phyloP scores from a whole-genome alignment of 2,797 vertebrate genomes.

The Philypnodon macrostomus region DNA sequence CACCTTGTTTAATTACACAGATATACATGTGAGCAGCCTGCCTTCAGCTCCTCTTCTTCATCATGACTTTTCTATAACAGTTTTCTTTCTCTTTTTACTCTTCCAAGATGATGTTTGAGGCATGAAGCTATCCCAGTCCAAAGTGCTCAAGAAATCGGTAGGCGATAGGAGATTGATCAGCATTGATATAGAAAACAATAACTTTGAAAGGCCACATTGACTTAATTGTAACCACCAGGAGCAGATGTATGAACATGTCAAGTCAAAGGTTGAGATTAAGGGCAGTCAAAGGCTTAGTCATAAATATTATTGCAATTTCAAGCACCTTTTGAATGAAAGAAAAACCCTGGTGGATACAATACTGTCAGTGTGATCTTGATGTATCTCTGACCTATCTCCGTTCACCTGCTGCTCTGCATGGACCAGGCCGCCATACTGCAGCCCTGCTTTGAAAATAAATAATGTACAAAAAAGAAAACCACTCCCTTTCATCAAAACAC shows the following conservation, averaged over 20 bases:
- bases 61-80: conserved; percentile 9
- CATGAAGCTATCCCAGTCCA: conserved; percentile 11
- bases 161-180: conserved; percentile 44
- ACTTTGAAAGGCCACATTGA: conserved; percentile 43
- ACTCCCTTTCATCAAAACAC: conserved; percentile 56
- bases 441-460: conserved; percentile 81
- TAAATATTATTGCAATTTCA: conserved; percentile 38
- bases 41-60: conserved; percentile 54
- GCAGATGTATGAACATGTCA: too few species aligned
- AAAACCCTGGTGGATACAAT: conserved; percentile 15
- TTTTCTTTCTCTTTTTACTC: conserved; percentile 13
- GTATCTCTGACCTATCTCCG: conserved; percentile 16
- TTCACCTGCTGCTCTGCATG: conserved; percentile 17
- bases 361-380: conserved; percentile 28
- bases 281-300: conserved; percentile 31
- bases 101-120: conserved; percentile 35
- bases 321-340: conserved; percentile 23
- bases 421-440: conserved; percentile 10
- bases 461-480: conserved; percentile 70
- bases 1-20: conserved; percentile 75
- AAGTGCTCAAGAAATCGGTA: conserved; percentile 31
- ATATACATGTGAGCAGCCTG: conserved; percentile 69
- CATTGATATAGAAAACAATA: conserved; percentile 57
- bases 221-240: conserved; percentile 27
- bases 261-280: conserved; percentile 24